phyloP scores from a whole-genome alignment of 2,797 vertebrate genomes.

The Pterois miles region DNA sequence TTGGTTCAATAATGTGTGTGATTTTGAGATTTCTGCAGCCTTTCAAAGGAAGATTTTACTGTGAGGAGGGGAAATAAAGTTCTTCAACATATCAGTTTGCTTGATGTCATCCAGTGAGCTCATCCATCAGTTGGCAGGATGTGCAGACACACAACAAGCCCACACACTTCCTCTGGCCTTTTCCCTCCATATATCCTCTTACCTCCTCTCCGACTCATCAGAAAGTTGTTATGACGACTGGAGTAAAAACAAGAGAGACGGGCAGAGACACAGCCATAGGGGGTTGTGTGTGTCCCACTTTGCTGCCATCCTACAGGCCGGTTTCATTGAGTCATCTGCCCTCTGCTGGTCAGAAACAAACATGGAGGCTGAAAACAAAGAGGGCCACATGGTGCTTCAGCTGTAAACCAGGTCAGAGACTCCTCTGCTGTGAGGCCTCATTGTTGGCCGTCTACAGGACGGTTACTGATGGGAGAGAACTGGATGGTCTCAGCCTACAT shows the following conservation, averaged over 20 bases:
- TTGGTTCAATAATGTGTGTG: neutral
- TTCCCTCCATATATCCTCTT: conserved; percentile 31
- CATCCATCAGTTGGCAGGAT: conserved; percentile 35
- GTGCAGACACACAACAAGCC: conserved; percentile 1
- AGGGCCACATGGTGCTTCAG: neutral
- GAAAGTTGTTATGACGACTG: conserved; percentile 60
- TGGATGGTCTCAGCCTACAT: no score
- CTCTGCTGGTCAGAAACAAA: conserved; percentile 53
- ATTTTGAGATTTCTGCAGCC: neutral
- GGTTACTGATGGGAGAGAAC: no score
- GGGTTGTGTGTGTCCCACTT: conserved; percentile 9
- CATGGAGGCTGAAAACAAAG: conserved; percentile 2
- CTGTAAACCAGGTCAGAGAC: conserved; percentile 24
- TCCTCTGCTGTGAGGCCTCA: neutral
- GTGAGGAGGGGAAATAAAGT: conserved; percentile 22
- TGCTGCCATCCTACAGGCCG: neutral
- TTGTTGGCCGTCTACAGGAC: conserved; percentile 3
- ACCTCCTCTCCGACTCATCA: conserved; percentile 21
- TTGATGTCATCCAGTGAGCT: conserved; percentile 42
- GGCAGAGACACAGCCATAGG: conserved; percentile 13
- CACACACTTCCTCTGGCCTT: conserved; percentile 52
- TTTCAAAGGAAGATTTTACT: neutral
- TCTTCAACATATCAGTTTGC: conserved; percentile 4
- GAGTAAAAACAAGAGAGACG: conserved; percentile 29
- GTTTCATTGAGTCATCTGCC: conserved; percentile 16